A percentile compares a stretch with the other conserved stretches of the same genome.
Evolutionary conservation across 2,888 invertebrate genomes (phyloP).

Genomic region (Hydropsyche betteni): DNA sequence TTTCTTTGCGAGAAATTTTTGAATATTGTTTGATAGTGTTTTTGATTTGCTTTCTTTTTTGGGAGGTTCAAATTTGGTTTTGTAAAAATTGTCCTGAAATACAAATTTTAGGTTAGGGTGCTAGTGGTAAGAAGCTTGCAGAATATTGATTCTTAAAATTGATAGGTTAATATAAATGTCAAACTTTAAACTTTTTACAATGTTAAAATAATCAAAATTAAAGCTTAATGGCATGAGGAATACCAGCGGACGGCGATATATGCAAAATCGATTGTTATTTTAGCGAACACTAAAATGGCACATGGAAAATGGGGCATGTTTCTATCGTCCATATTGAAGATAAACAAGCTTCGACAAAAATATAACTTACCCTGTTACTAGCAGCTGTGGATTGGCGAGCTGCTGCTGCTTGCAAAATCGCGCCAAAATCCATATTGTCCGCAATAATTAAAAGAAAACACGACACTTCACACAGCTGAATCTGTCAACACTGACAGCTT

Average conservation of each 20-base stretch:
- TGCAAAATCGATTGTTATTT: background rate
- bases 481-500: background rate
- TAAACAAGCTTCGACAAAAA: background rate
- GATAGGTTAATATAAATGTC: background rate
- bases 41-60: conserved; percentile 79
- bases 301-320: conserved; percentile 27
- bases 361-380: conserved; percentile 9
- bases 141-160: no score
- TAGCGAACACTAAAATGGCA: background rate
- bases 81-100: conserved; percentile 70
- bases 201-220: background rate
- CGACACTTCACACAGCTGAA: background rate
- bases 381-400: conserved; percentile 44
- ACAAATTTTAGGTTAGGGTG: background rate
- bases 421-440: conserved; percentile 48
- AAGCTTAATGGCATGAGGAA: background rate
- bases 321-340: background rate
- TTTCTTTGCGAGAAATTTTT: conserved; percentile 83
- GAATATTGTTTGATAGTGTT: conserved; percentile 79
- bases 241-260: background rate
- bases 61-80: conserved; percentile 82
- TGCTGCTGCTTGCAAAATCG: conserved; percentile 45
- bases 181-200: background rate
- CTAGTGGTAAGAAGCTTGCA: no score
- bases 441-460: background rate